These are phyloP conservation scores for Spermophilus dauricus DNA, from an alignment of 2,113 vertebrate species.

Conservation along the genomic window DNA sequence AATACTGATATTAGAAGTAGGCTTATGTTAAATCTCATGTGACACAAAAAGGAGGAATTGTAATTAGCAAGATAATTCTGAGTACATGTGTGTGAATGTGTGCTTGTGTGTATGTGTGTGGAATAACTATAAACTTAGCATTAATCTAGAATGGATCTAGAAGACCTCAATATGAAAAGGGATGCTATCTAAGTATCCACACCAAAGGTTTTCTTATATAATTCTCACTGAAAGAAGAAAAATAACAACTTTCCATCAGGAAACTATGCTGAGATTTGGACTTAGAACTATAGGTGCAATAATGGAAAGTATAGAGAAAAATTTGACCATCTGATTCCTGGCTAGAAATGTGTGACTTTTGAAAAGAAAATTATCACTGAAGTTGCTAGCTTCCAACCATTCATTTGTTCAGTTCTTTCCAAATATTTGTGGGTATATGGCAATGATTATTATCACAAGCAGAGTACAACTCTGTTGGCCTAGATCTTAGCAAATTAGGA, in stretches of 20 bases:
- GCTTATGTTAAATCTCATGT: not conserved
- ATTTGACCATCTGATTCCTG: not conserved
- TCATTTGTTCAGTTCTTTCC: not conserved
- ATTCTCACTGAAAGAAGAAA: constrained; percentile 28
- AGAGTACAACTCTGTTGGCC: not conserved
- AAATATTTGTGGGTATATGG: not conserved
- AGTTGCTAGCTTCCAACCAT: not conserved
- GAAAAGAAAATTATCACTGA: not conserved
- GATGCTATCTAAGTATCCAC: not conserved
- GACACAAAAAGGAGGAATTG: not conserved
- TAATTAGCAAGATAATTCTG: not conserved
- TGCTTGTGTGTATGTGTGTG: not conserved
- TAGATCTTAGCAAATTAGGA: not conserved
- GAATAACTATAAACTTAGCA: not conserved
- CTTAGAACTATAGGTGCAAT: not conserved
- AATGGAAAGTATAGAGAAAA: not conserved
- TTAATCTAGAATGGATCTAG: not conserved
- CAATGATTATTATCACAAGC: not conserved
- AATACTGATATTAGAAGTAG: constrained; percentile 6
- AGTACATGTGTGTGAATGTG: no score
- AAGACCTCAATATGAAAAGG: not conserved
- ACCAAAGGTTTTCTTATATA: not conserved
- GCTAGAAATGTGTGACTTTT: not conserved
- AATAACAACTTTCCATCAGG: not conserved
- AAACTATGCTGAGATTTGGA: not conserved